Conservation (phyloP, 2,113 vertebrate genomes). For the Rynchops niger region DNA sequence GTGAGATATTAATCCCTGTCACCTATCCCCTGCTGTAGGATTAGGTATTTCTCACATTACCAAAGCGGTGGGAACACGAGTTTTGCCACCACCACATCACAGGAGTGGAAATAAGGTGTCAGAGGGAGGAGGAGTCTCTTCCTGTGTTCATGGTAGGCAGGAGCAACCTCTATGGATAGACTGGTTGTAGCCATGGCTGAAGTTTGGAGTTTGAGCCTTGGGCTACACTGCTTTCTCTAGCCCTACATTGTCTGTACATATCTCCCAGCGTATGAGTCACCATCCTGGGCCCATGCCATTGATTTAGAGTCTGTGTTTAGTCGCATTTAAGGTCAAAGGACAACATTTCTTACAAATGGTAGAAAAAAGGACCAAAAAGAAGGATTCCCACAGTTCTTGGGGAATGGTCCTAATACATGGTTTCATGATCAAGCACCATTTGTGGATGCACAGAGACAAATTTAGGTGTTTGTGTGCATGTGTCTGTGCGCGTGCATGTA, state of each 20-base stretch:
- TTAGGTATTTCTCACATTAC: neutral
- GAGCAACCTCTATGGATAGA: neutral
- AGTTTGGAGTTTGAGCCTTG: neutral
- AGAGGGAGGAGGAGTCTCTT: neutral
- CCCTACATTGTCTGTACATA: neutral
- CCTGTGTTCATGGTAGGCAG: neutral
- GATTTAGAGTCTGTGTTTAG: neutral
- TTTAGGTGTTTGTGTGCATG: fast-evolving
- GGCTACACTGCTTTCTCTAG: neutral
- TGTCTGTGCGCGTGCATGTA: fast-evolving
- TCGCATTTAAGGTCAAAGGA: neutral
- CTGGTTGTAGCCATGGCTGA: neutral
- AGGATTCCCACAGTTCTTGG: neutral
- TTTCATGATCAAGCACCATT: neutral
- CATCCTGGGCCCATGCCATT: neutral
- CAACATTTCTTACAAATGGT: neutral
- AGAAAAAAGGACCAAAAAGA: neutral
- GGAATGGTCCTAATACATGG: neutral
- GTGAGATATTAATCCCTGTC: neutral
- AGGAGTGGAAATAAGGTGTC: neutral
- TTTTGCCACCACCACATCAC: neutral
- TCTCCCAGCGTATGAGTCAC: neutral
- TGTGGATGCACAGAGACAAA: neutral
- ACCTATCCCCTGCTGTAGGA: neutral
- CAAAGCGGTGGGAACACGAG: neutral